Percentiles rank a stretch among this genome's conserved stretches.
phyloP scores from a whole-genome alignment of 1,140 invertebrate genomes.

The Batillaria attramentaria region DNA sequence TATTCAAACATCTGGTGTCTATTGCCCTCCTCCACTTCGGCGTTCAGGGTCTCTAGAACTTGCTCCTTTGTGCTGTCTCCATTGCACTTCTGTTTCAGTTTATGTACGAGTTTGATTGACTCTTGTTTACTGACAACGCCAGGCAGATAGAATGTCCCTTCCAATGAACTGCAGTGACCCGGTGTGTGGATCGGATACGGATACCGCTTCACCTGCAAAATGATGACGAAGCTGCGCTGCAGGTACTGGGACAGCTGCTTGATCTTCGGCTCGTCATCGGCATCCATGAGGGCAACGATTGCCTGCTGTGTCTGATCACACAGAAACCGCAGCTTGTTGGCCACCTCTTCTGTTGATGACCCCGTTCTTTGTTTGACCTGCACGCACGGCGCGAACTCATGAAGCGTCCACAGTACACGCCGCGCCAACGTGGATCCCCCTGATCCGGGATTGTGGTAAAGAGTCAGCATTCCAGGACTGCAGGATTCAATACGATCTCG shows the following conservation, averaged over 20 bases:
- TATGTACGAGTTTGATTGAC: conserved; percentile 29
- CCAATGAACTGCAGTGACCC: background rate
- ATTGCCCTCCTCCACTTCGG: conserved; percentile 31
- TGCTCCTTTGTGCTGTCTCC: background rate
- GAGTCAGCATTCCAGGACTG: conserved; percentile 30
- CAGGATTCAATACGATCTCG: conserved; percentile 22
- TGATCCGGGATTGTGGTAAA: conserved; percentile 44
- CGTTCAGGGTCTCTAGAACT: conserved; percentile 7
- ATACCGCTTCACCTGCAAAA: conserved; percentile 41
- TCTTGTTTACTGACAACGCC: conserved; percentile 31
- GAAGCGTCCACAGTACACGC: conserved; percentile 44
- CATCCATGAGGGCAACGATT: conserved; percentile 47
- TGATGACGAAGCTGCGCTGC: conserved; percentile 34
- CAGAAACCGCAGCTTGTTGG: conserved; percentile 34
- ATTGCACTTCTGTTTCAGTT: background rate
- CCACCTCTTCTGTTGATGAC: conserved; percentile 28
- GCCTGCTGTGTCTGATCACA: conserved; percentile 38
- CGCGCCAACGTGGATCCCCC: conserved; percentile 47
- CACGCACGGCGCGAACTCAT: conserved; percentile 35
- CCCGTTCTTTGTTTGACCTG: conserved; percentile 32
- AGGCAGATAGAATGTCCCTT: conserved; percentile 31
- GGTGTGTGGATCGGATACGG: conserved; percentile 13
- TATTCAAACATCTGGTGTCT: conserved; percentile 46
- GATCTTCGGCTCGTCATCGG: conserved; percentile 49
- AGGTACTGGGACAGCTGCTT: conserved; percentile 30